A percentile compares a stretch with the other conserved stretches of the same genome.
Conservation (phyloP, 2,113 vertebrate species). For the Pongo pygmaeus region DNA sequence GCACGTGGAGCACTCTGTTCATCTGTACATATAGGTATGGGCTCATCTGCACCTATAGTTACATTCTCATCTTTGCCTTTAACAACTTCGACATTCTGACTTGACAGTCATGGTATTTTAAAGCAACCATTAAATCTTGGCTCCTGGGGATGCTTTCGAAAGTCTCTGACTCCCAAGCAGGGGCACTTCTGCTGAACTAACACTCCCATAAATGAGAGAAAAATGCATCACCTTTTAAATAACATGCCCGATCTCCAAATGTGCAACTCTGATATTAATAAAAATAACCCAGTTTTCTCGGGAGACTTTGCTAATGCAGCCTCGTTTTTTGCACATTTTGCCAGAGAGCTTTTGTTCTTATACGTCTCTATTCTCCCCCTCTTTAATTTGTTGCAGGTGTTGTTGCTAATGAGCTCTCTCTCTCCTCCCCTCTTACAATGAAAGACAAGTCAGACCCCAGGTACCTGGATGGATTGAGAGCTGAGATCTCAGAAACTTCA, state of each 20-base stretch:
- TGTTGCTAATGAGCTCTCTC: conserved; percentile 69
- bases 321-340: conserved; percentile 66
- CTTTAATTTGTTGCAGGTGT: conserved; percentile 81
- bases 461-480: conserved; percentile 65
- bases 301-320: conserved; percentile 67
- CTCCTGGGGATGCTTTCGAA: not conserved
- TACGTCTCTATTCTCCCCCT: not conserved
- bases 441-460: conserved; percentile 56
- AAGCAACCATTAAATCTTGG: not conserved
- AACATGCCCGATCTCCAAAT: not conserved
- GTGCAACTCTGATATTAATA: conserved; percentile 20
- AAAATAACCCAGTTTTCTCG: conserved; percentile 46
- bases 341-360: conserved; percentile 63
- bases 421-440: conserved; percentile 63
- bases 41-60: not conserved
- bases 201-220: not conserved
- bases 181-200: not conserved
- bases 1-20: conserved; percentile 44
- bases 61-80: not conserved
- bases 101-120: not conserved
- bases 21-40: conserved; percentile 42
- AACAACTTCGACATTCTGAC: conserved; percentile 69
- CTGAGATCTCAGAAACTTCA: conserved; percentile 67
- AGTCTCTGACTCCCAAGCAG: not conserved
- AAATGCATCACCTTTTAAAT: not conserved